Evolutionary conservation across 2,797 vertebrate species (phyloP), one percentile per base, ranked within the genome.

Genomic region (Silurus aristotelis): DNA sequence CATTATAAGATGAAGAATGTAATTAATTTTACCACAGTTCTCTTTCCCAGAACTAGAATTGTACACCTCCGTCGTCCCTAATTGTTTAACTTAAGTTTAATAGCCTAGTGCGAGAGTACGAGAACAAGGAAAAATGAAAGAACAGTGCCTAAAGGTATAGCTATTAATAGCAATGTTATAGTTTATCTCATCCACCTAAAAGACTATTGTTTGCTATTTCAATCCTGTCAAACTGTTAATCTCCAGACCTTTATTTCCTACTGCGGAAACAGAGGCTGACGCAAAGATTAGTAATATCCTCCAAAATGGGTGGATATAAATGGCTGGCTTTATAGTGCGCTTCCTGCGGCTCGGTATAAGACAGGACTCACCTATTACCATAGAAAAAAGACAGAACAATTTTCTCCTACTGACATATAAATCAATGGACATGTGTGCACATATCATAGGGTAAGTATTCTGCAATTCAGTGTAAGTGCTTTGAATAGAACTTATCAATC

Each of bases 1-100:
- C 84, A 89, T 86, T 80, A 89, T 89, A 80, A 88, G 83, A 89
- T 76, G 64, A 90, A 89, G 88, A 90, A 89, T 82, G 84, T 92
- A 91, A 91, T 90, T 90, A 89, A 89, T 89, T 89, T 87, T 14
- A 84, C 78, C 82, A 68, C 80, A 78, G 85, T 83, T 88, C 85
- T 84, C 71, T 81, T 85, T 83, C 60, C 77, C 48, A 56, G 75
- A 61, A 75, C 73, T 52, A 66, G 68, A 85, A 86, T 86, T 81
- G 86, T 84, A 88, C 80, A 83, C 81, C 78, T 84, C 80, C 87
- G 85, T 88, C 78, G 25, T 77, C 81, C 75, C 68, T 86, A 83
- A 90, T 85, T 89, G 88, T 89, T 90, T 88, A 85, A 86, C 85
- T 85, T 88, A 64, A 87, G 84, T 31, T 63, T 87, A 52, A 89